Evolutionary conservation across 2,888 invertebrate genomes (phyloP), one percentile per base, ranked within the genome.

Genomic region (Brenthis hecate): DNA sequence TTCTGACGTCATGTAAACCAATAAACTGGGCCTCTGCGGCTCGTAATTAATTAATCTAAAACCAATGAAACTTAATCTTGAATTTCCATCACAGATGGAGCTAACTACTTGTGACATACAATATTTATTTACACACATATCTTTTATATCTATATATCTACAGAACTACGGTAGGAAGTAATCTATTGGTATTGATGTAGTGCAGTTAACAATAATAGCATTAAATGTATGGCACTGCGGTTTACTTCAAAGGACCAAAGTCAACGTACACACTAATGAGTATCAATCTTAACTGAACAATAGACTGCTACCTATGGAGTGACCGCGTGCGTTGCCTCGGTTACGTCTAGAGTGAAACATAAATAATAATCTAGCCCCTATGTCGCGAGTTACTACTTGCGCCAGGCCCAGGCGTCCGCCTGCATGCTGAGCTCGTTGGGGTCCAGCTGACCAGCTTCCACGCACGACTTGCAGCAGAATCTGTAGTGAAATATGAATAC

Each of bases 391-490:
- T 13, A 16, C 66, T 75, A 73, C 67, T 77, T 74, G 66, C 58
- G 70, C 72, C 74, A 81, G 16, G 85, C n/a, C 61, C 56, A 75
- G 74, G 83, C 78, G 80, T 89, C 87, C 2, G 82, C 81, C 70
- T 87, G 85, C 76, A 83, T 76, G 16, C 81, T 81, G 66, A 84
- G 75, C 16, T 84, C 83, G 51, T 76, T 77, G 0, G 87, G 83
- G 75, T 84, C 79, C 63, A 97, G 88, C 82, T 96, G 96, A 1
- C 98, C 98, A 0, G 97, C 97, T 83, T 96, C 93, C 71, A 97
- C 97, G 85, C 99, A 99, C 1, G 98, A 98, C 85, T 96, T 95
- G 91, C 99, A 99, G 89, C 99, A 99, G 95, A 98, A 98, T 72
- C 94, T 94, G 57, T 6, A 56, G 47, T 1, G 50, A 36, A 69